Evolutionary conservation across 2,797 vertebrate genomes (phyloP).

Genomic region (Pseudotriccus pelzelni): DNA sequence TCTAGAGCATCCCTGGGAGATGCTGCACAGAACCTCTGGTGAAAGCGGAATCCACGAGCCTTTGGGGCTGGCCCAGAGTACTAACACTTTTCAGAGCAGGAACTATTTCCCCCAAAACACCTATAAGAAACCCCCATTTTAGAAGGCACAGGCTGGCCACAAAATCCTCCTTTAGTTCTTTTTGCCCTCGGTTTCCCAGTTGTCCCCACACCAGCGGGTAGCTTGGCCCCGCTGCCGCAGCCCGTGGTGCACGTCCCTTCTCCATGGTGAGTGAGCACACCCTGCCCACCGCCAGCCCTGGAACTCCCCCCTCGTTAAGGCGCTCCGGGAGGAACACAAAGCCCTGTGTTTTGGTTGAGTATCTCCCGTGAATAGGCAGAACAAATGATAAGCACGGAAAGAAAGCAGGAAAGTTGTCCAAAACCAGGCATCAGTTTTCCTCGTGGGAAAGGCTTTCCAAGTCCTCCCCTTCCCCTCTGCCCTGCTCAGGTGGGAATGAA

Average conservation of each 20-base stretch:
- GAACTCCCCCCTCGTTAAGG: slow-evolving; percentile 51
- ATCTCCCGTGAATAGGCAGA: slow-evolving; percentile 56
- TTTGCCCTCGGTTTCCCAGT: background rate
- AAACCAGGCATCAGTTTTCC: slow-evolving; percentile 38
- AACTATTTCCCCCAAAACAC: background rate
- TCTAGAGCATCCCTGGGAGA: background rate
- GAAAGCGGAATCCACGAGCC: background rate
- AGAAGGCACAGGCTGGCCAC: rapidly evolving
- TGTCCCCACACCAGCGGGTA: rapidly evolving
- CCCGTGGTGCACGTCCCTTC: background rate
- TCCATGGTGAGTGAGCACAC: slow-evolving; percentile 40
- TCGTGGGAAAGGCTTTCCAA: slow-evolving; percentile 49
- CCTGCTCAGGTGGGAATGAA: slow-evolving; percentile 40
- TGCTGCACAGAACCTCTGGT: background rate
- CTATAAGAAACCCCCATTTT: background rate
- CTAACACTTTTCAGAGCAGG: background rate
- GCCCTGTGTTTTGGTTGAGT: slow-evolving; percentile 38
- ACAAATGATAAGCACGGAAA: slow-evolving; percentile 36
- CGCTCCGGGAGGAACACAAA: background rate
- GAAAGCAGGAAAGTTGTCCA: slow-evolving; percentile 27
- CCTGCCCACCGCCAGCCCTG: background rate
- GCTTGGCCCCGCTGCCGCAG: background rate
- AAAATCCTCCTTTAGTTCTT: background rate
- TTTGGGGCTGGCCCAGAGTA: background rate
- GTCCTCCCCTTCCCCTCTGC: slow-evolving; percentile 23